phyloP scores from a whole-genome alignment of 30 jellyfish, hydroid and myxozoan species.

The Aurelia sp. region DNA sequence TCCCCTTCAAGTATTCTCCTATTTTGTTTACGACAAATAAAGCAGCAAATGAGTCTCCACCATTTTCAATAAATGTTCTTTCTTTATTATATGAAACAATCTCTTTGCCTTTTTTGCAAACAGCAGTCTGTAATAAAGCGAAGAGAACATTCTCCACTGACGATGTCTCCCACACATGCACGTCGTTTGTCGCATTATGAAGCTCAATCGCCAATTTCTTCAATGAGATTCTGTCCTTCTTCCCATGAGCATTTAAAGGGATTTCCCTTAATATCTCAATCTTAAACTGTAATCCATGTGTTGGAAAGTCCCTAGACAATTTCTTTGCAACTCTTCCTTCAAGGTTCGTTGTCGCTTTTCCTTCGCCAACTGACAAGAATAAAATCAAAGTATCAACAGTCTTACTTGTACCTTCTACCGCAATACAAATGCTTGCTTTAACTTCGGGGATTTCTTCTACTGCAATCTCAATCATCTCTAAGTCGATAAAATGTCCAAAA shows the following conservation, averaged over 20 bases:
- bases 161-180: neutral
- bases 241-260: slow-evolving; percentile 63
- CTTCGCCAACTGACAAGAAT: slow-evolving; percentile 19
- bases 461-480: slow-evolving; percentile 39
- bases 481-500: slow-evolving; percentile 73
- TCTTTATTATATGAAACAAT: slow-evolving; percentile 7
- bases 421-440: slow-evolving; percentile 28
- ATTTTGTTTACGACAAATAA: slow-evolving; percentile 64
- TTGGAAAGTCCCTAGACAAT: slow-evolving; percentile 13
- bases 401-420: neutral
- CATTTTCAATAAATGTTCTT: slow-evolving; percentile 62
- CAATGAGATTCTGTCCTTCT: slow-evolving; percentile 50
- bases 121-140: neutral
- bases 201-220: neutral
- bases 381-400: slow-evolving; percentile 2
- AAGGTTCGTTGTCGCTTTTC: neutral
- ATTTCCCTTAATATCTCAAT: slow-evolving; percentile 9
- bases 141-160: slow-evolving; percentile 11
- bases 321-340: neutral
- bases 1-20: neutral
- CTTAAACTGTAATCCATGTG: neutral
- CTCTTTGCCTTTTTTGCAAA: neutral
- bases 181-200: neutral
- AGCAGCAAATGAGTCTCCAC: slow-evolving; percentile 93
- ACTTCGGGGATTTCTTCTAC: slow-evolving; percentile 37